Evolutionary conservation across 2,113 vertebrate species (phyloP), one percentile per base, ranked within the genome.

Genomic region (Trichomycterus rosablanca): DNA sequence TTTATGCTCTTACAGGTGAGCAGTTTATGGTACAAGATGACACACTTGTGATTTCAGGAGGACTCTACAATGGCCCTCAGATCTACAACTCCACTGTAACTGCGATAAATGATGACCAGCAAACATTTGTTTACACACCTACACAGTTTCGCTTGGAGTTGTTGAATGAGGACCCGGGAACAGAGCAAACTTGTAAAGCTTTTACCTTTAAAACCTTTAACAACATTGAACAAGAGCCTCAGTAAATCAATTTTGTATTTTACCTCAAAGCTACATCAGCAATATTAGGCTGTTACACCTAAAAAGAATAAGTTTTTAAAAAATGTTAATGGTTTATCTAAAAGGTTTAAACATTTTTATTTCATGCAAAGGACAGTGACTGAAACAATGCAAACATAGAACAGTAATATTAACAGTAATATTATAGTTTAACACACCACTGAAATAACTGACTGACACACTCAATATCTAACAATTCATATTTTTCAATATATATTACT

Each of bases 1-100:
- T 23, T 15, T 37, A 7, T 57, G 19, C 18, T 61, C 49, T 67
- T 59, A 62, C 66, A 79, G 78, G 65, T 78, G 74, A 79, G 71
- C 65, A 59, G n/a, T 84, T 81, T 39, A 49, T 35, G 18, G 52
- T 71, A 37, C 73, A 79, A 37, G 76, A 84, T 14, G 84, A 86
- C 70, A 86, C 80, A 1, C 76, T 88, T 1, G 64, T 83, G 1
- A 82, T 88, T 74, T 86, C 88, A 61, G 80, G 84, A 74, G 85
- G 81, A 61, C 81, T 89, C 44, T 84, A 88, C 40, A 80, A 88
- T 46, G 82, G 70, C 51, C 75, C 83, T 71, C 42, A 32, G 48
- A 76, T 76, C 67, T 76, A 74, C 53, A 80, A 80, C 28, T 66
- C 76, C 44, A 81, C 66, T 16, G 73, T 53, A 39, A 76, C 68